phyloP scores from a whole-genome alignment of 2,888 invertebrate genomes.

The Conistra vaccinii region DNA sequence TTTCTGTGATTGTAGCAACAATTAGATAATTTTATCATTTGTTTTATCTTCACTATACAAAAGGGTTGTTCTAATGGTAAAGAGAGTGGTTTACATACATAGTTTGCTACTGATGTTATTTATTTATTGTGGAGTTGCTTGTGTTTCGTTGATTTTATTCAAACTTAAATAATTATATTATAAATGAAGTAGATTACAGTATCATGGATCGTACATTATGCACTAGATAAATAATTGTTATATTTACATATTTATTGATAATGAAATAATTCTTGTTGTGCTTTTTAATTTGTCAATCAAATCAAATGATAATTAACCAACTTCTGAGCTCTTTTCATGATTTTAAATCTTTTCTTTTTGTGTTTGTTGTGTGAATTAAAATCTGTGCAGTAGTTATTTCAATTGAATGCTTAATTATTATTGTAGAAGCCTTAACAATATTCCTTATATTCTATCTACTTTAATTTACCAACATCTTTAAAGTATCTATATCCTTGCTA shows the following conservation, averaged over 20 bases:
- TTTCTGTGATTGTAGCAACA: slow-evolving; percentile 91
- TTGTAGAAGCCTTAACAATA: slow-evolving; percentile 32
- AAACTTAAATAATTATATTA: slow-evolving; percentile 76
- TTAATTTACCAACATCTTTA: slow-evolving; percentile 1
- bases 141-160: slow-evolving; percentile 88
- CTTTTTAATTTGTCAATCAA: slow-evolving; percentile 74
- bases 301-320: slow-evolving; percentile 62
- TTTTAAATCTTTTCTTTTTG: slow-evolving; percentile 8
- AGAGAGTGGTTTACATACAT: slow-evolving; percentile 82
- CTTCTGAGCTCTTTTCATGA: slow-evolving; percentile 30
- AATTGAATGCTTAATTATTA: slow-evolving; percentile 31
- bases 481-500: not conserved
- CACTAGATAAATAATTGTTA: slow-evolving; percentile 69
- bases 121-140: slow-evolving; percentile 89
- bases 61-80: slow-evolving; percentile 86
- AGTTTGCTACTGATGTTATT: slow-evolving; percentile 89
- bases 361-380: slow-evolving; percentile 22
- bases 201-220: slow-evolving; percentile 73
- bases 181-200: slow-evolving; percentile 74
- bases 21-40: slow-evolving; percentile 88
- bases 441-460: not conserved
- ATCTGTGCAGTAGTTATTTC: slow-evolving; percentile 47
- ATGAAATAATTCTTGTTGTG: slow-evolving; percentile 72
- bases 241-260: slow-evolving; percentile 61
- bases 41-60: slow-evolving; percentile 83